Base-by-base conservation (phyloP, 1,140 invertebrate genomes). In the Campoletis sonorensis region DNA sequence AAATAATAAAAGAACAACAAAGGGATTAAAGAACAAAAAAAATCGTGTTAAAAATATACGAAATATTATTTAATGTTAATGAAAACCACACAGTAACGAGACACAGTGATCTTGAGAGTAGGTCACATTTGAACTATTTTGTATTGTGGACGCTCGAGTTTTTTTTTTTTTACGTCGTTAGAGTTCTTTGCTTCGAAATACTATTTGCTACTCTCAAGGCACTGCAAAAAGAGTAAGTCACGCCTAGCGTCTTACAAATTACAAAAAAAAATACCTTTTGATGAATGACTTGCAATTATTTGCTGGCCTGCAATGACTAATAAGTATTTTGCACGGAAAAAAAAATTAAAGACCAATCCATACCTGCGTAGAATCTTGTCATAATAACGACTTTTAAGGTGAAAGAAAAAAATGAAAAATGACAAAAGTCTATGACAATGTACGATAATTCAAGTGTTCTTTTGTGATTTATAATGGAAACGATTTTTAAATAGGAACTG, bases 241-340 rank as follows among this genome's bases (percentile, higher is more conserved):
- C 54, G 51, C 54, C 33, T 37, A 64, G 64, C 58, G 33, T 79
- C 81, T 61, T 77, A 82, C 68, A n/a, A 77, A 77, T 26, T 61
- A 21, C 18, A 73, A 37, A 86, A 82, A 87, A 83, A 71, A 87
- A 89, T 92, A 91, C 90, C 91, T 92, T 89, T 84, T 82, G 87
- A 78, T 86, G 84, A 84, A 86, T 82, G 84, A 87, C 87, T 82
- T 89, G 86, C 88, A 88, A 86, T 87, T 67, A 84, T 88, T 88
- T 89, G 83, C 81, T 87, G 85, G 83, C 82, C 86, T 86, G 86
- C 87, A 84, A 84, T 83, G 79, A 85, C 86, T 90, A 87, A 85
- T 83, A 85, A 86, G 81, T 86, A 81, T 80, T 21, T 27, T 54
- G 49, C 72, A 49, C 45, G 72, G 72, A 49, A 5, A 49, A 84